Conservation (phyloP, 2,113 vertebrate genomes). For the Hypomesus transpacificus region DNA sequence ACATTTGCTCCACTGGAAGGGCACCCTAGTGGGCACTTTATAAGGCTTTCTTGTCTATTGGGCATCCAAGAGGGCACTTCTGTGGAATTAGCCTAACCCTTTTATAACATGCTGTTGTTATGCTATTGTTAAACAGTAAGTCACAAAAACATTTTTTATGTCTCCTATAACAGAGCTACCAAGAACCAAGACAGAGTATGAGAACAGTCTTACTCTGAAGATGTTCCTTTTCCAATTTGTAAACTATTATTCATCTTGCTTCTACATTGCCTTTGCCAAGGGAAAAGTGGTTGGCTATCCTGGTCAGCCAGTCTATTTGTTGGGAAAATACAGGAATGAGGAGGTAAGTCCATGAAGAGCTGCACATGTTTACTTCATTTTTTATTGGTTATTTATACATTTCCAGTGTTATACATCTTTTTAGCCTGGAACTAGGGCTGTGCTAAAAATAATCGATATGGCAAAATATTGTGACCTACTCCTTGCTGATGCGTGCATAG, state of each 20-base stretch:
- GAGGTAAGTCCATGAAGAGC: conserved; percentile 72
- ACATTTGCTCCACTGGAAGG: too few relatives aligned
- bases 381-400: too few relatives aligned
- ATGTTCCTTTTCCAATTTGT: conserved; percentile 97
- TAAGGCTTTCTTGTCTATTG: too few relatives aligned
- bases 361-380: background rate
- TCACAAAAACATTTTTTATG: background rate
- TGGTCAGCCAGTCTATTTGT: conserved; percentile 82
- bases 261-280: conserved; percentile 95
- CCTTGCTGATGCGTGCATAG: too few relatives aligned
- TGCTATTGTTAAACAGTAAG: background rate
- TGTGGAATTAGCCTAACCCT: background rate
- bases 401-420: too few relatives aligned
- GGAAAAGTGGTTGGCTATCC: conserved; percentile 89
- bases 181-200: conserved; percentile 88
- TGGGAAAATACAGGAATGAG: conserved; percentile 87
- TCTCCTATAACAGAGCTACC: conserved; percentile 79
- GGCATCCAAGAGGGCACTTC: background rate
- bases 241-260: conserved; percentile 95
- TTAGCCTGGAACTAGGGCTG: too few relatives aligned
- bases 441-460: too few relatives aligned
- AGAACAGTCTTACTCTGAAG: conserved; percentile 93
- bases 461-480: background rate
- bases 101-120: too few relatives aligned
- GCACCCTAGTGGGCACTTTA: too few relatives aligned